Conservation (phyloP, 1,140 invertebrate genomes). For the Musca vetustissima region DNA sequence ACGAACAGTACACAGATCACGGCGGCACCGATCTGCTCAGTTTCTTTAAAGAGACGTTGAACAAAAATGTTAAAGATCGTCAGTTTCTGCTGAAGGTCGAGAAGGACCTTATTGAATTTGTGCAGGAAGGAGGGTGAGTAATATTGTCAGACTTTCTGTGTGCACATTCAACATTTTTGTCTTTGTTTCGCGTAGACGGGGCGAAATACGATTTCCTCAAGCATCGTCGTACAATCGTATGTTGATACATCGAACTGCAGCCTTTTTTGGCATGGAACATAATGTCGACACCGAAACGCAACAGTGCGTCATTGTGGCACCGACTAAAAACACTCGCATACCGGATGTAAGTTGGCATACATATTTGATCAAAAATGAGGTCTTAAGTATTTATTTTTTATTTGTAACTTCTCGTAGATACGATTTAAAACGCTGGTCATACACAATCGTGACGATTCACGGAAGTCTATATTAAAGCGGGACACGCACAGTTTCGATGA, state of each 20-base stretch:
- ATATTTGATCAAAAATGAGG: background rate
- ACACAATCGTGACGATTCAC: constrained; percentile 66
- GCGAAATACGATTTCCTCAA: constrained; percentile 80
- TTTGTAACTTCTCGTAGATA: constrained; percentile 40
- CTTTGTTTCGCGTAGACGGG: constrained; percentile 57
- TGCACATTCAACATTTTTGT: no score
- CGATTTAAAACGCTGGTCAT: constrained; percentile 66
- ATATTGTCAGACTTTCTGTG: background rate
- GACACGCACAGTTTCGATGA: constrained; percentile 80
- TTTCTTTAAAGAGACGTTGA: constrained; percentile 88
- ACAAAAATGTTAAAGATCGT: constrained; percentile 85
- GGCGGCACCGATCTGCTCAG: constrained; percentile 80
- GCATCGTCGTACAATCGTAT: constrained; percentile 95
- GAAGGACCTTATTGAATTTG: constrained; percentile 79
- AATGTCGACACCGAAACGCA: constrained; percentile 84
- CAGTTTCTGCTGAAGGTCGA: constrained; percentile 84
- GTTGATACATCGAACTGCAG: constrained; percentile 90
- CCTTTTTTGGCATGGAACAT: constrained; percentile 92
- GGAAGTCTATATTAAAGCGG: constrained; percentile 80
- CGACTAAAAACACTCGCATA: constrained; percentile 75
- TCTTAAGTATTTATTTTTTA: background rate
- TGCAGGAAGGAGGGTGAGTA: constrained; percentile 79
- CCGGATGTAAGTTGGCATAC: constrained; percentile 56
- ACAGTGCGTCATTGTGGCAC: constrained; percentile 72
- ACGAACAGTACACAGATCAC: constrained; percentile 76